phyloP scores from a whole-genome alignment of 1,140 invertebrate genomes.

The Nephila pilipes region DNA sequence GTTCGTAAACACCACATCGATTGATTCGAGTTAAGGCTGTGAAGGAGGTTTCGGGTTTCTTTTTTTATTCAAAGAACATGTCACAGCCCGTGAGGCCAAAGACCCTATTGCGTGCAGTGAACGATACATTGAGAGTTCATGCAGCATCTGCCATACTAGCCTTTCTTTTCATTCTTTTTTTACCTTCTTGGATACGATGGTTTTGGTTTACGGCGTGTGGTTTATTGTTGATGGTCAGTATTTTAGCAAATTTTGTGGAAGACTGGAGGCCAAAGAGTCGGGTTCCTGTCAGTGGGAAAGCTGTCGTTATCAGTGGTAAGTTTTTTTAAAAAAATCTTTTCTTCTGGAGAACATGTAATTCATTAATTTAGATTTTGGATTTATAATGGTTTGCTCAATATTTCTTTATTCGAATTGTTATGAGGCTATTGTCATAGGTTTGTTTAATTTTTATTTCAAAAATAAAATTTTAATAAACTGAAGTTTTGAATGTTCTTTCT shows the following conservation, averaged over 20 bases:
- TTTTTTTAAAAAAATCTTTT: not conserved
- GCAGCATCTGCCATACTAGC: not conserved
- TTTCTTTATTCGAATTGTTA: too few species aligned
- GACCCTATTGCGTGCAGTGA: conserved; percentile 27
- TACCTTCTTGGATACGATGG: conserved; percentile 47
- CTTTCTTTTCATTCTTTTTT: not conserved
- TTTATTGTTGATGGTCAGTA: not conserved
- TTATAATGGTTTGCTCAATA: too few species aligned
- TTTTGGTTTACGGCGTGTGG: conserved; percentile 6
- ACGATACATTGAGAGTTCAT: conserved; percentile 40
- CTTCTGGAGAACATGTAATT: not conserved
- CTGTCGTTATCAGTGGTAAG: conserved; percentile 81
- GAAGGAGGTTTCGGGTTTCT: not conserved
- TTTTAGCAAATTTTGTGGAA: conserved; percentile 39
- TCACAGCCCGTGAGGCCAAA: conserved; percentile 27
- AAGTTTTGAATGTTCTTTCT: too few species aligned
- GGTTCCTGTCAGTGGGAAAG: conserved; percentile 62
- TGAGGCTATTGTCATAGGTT: too few species aligned
- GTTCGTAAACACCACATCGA: not conserved
- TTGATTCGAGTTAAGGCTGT: not conserved
- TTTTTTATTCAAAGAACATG: not conserved
- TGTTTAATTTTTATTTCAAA: too few species aligned
- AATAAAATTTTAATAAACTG: too few species aligned
- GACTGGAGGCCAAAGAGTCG: conserved; percentile 40
- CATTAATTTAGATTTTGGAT: not conserved